Conservation (phyloP, 1,140 invertebrate genomes). For the Phymastichus coffea region DNA sequence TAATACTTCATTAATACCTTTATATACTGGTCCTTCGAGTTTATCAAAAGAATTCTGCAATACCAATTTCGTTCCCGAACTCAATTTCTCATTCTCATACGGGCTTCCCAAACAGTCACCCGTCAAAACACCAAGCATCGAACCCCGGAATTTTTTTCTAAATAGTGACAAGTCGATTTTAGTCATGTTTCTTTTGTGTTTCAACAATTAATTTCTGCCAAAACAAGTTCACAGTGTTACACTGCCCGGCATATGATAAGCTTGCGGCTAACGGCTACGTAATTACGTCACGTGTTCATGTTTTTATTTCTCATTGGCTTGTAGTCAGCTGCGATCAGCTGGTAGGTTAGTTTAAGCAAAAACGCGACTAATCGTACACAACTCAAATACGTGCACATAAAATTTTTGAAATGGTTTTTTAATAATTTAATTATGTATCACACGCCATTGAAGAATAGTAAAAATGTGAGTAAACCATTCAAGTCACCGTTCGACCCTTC, state of each 20-base stretch:
- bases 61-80: constrained; percentile 54
- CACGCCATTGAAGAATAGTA: constrained; percentile 25
- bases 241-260: too few species aligned
- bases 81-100: constrained; percentile 65
- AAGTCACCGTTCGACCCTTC: constrained; percentile 20
- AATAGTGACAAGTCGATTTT: constrained; percentile 52
- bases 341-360: too few species aligned
- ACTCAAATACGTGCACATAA: too few species aligned
- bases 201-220: too few species aligned
- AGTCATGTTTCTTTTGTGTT: constrained; percentile 20
- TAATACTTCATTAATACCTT: constrained; percentile 59
- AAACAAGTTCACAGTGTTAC: too few species aligned
- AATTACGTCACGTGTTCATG: too few species aligned
- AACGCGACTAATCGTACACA: too few species aligned
- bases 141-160: constrained; percentile 67
- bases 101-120: constrained; percentile 75
- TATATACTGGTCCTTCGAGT: constrained; percentile 59
- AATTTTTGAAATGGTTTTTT: too few species aligned
- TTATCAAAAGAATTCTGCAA: constrained; percentile 64
- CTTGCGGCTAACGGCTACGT: too few species aligned
- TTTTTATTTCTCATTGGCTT: too few species aligned
- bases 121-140: constrained; percentile 66
- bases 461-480: constrained; percentile 22
- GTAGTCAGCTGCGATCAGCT: too few species aligned
- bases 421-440: too few species aligned